phyloP scores from a whole-genome alignment of 1,140 invertebrate genomes.

The Tribolium castaneum region DNA sequence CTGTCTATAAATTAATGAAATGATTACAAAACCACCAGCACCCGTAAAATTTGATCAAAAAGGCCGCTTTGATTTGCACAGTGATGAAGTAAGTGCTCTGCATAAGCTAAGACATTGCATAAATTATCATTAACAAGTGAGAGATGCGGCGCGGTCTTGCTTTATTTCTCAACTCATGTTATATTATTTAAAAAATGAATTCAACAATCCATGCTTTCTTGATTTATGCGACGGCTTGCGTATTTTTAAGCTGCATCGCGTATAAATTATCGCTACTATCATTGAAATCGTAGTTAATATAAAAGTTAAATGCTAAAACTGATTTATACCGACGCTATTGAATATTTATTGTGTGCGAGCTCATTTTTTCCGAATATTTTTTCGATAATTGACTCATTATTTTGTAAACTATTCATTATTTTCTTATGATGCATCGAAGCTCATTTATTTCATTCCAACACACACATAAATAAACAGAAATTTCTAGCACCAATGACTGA shows the following conservation, averaged over 20 bases:
- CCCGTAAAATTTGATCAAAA: not conserved
- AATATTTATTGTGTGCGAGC: constrained; percentile 32
- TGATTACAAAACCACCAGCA: too few relatives aligned
- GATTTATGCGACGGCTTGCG: constrained; percentile 38
- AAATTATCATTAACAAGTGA: constrained; percentile 44
- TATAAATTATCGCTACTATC: constrained; percentile 42
- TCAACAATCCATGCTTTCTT: constrained; percentile 35
- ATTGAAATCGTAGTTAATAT: constrained; percentile 41
- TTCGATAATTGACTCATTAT: constrained; percentile 36
- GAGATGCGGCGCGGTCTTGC: constrained; percentile 37
- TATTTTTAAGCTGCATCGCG: constrained; percentile 36
- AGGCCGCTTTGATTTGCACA: constrained; percentile 20
- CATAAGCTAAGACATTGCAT: constrained; percentile 39
- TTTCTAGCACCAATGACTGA: too few relatives aligned
- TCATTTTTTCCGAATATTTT: constrained; percentile 12
- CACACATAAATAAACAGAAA: not conserved
- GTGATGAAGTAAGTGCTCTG: constrained; percentile 40
- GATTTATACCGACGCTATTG: constrained; percentile 35
- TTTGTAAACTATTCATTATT: constrained; percentile 24
- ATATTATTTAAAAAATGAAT: constrained; percentile 42
- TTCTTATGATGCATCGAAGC: not conserved
- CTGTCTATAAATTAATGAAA: too few relatives aligned
- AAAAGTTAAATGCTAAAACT: constrained; percentile 41
- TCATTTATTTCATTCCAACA: not conserved
- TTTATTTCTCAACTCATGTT: constrained; percentile 39